phyloP scores from a whole-genome alignment of 2,888 invertebrate species.

The Entomobrya proxima region DNA sequence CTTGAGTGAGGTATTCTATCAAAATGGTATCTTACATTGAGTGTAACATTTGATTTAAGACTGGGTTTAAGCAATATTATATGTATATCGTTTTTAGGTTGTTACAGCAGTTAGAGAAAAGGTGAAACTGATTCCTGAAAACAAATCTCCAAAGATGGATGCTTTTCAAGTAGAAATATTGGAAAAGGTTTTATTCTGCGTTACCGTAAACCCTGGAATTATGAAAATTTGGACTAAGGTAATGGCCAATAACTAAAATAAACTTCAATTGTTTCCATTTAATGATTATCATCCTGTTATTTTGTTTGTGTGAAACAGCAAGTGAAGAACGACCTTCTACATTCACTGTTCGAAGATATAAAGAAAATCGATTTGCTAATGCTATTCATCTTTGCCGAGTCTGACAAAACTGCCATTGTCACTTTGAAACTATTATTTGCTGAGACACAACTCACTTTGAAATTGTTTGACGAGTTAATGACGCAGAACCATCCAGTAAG shows the following conservation, averaged over 20 bases:
- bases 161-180: slow-evolving; percentile 62
- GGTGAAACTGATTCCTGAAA: slow-evolving; percentile 44
- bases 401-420: background rate
- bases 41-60: too few relatives aligned
- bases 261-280: too few relatives aligned
- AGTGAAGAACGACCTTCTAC: slow-evolving; percentile 62
- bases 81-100: slow-evolving; percentile 32
- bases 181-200: slow-evolving; percentile 59
- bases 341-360: background rate
- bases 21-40: too few relatives aligned
- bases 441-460: slow-evolving; percentile 6
- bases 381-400: slow-evolving; percentile 63
- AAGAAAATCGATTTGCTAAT: slow-evolving; percentile 65
- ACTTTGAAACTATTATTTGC: slow-evolving; percentile 34
- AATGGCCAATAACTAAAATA: background rate
- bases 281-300: background rate
- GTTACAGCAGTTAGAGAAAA: slow-evolving; percentile 66
- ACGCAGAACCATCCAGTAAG: slow-evolving; percentile 44
- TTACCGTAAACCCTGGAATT: slow-evolving; percentile 49
- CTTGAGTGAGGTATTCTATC: slow-evolving; percentile 65
- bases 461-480: slow-evolving; percentile 52
- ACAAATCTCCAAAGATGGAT: slow-evolving; percentile 28
- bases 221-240: slow-evolving; percentile 45
- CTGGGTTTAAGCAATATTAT: too few relatives aligned
- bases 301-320: slow-evolving; percentile 31